Conservation (phyloP, 2,888 invertebrate species). For the Aporophyla nigra region DNA sequence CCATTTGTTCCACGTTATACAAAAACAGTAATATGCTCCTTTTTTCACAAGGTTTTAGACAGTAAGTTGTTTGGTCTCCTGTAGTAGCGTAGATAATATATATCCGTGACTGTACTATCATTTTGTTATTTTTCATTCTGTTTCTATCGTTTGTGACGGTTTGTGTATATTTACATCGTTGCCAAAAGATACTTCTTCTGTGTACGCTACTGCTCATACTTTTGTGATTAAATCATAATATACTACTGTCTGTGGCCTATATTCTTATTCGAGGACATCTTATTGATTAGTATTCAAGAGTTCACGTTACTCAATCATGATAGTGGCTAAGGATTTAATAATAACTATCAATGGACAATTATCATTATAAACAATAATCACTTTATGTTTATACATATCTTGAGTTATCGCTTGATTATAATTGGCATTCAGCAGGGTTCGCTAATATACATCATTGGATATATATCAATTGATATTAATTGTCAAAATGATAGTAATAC, state of each 20-base stretch:
- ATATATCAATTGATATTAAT: too few relatives aligned
- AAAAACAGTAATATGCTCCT: too few relatives aligned
- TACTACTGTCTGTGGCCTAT: background rate
- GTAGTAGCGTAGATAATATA: too few relatives aligned
- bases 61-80: too few relatives aligned
- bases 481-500: too few relatives aligned
- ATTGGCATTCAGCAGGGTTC: background rate
- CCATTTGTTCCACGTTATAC: too few relatives aligned
- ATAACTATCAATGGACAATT: conserved; percentile 18
- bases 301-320: background rate
- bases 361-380: conserved; percentile 7
- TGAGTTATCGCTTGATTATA: conserved; percentile 7
- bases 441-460: too few relatives aligned
- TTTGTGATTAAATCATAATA: background rate
- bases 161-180: background rate
- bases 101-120: too few relatives aligned
- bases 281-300: conserved; percentile 10
- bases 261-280: conserved; percentile 22
- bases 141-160: background rate
- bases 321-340: conserved; percentile 5
- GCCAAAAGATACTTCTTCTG: background rate
- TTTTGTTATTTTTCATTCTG: background rate
- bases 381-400: conserved; percentile 11
- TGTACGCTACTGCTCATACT: background rate
- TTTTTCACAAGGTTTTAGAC: background rate